phyloP scores from a whole-genome alignment of 2,888 invertebrate genomes.

The Amiota communis region DNA sequence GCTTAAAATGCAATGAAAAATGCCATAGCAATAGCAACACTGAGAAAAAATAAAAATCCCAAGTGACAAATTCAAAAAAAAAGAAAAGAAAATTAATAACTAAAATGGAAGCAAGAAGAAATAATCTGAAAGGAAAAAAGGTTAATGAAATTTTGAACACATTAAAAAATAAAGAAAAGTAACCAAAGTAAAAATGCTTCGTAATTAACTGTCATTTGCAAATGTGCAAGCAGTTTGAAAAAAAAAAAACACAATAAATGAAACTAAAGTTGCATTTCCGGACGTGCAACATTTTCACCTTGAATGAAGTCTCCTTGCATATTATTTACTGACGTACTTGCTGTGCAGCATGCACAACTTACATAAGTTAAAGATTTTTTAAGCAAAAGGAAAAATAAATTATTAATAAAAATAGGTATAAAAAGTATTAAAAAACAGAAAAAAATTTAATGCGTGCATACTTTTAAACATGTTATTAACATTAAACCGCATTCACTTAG shows the following conservation, averaged over 20 bases:
- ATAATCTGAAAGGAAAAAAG: not conserved
- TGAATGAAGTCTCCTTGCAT: slow-evolving; percentile 34
- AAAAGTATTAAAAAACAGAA: not conserved
- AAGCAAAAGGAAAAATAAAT: not conserved
- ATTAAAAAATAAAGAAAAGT: too few relatives aligned
- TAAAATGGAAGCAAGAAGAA: not conserved
- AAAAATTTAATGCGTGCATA: slow-evolving; percentile 5
- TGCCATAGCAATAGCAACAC: too few relatives aligned
- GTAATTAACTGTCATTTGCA: slow-evolving; percentile 44
- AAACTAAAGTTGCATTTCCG: slow-evolving; percentile 39
- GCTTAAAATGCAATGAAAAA: too few relatives aligned
- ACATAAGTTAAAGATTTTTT: slow-evolving; percentile 43
- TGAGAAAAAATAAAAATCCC: too few relatives aligned
- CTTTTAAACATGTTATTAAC: slow-evolving; percentile 12
- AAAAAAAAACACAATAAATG: slow-evolving; percentile 17
- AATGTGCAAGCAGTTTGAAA: slow-evolving; percentile 12
- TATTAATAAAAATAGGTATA: not conserved
- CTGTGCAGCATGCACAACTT: slow-evolving; percentile 1
- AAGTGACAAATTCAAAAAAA: too few relatives aligned
- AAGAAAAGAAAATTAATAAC: too few relatives aligned
- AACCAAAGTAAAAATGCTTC: not conserved
- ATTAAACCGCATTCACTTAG: not conserved
- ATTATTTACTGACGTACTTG: too few relatives aligned
- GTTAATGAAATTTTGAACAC: not conserved
- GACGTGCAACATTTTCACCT: slow-evolving; percentile 42